These are phyloP conservation scores for Loripinus fragilis DNA, from an alignment of 2,888 invertebrate species.

Conservation along the genomic window DNA sequence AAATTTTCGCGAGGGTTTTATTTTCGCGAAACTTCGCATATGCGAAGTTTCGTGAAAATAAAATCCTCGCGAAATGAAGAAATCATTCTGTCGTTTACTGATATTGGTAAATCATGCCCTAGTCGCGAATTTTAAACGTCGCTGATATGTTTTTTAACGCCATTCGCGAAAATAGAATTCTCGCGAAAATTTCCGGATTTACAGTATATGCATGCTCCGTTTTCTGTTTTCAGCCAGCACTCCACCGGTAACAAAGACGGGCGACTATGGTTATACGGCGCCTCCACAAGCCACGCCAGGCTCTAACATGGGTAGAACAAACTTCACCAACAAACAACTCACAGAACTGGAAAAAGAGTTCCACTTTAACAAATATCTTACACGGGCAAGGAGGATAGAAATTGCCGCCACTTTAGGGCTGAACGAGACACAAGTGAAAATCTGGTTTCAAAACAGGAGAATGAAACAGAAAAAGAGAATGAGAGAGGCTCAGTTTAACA, in stretches of 20 bases:
- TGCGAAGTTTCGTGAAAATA: too few species aligned
- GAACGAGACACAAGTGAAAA: constrained; percentile 93
- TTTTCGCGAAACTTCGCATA: too few species aligned
- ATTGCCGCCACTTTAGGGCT: constrained; percentile 98
- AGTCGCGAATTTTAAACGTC: too few species aligned
- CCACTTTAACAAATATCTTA: constrained; percentile 99
- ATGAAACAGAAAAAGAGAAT: constrained; percentile 84
- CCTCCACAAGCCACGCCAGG: constrained; percentile 59
- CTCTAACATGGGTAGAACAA: constrained; percentile 91
- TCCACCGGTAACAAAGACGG: constrained; percentile 53
- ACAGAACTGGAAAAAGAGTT: constrained; percentile 99
- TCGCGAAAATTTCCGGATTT: too few species aligned
- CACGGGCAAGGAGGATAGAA: constrained; percentile 97
- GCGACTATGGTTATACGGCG: constrained; percentile 67
- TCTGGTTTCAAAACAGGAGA: constrained; percentile 84
- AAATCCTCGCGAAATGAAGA: too few species aligned
- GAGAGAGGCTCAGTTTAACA: constrained; percentile 79
- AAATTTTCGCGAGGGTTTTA: too few species aligned
- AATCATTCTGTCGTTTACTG: too few species aligned
- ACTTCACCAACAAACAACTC: constrained; percentile 99
- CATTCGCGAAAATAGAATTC: too few species aligned
- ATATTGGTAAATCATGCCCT: too few species aligned
- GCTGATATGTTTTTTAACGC: too few species aligned
- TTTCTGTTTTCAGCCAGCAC: constrained; percentile 51
- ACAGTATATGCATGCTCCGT: too few species aligned